Evolutionary conservation across 2,797 vertebrate species (phyloP), one percentile per base, ranked within the genome.

Genomic region (Notoglanidium macrostoma): DNA sequence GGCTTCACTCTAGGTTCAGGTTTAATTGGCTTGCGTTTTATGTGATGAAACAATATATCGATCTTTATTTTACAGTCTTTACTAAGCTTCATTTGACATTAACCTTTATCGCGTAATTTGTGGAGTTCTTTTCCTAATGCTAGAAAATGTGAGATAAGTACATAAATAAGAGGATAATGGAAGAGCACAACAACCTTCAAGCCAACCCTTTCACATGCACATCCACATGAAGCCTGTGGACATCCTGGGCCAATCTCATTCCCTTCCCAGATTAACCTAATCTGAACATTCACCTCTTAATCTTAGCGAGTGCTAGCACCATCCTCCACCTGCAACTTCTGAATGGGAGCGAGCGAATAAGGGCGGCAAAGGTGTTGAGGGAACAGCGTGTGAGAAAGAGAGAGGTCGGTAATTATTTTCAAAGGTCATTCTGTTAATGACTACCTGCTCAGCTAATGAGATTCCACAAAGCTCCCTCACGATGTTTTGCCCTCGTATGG

Each of bases 401-500:
- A 94, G 95, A 95, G 94, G 95, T 95, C 97, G 96, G 96, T 98
- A 98, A 97, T 98, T 98, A 98, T 98, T 97, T 98, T 95, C 96
- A 98, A 97, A 99, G 97, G 97, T 98, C 97, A 97, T 94, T 95
- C 96, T 97, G 97, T 97, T 99, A 98, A 98, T 97, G 96, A 98
- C 95, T 98, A 97, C 94, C 96, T 97, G 95, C 95, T 96, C 96
- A 95, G 96, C 97, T 98, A 99, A 98, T 98, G 97, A 97, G 97
- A 97, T 98, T 98, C 96, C 96, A 92, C 96, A 97, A 97, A 95
- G 95, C 95, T 95, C 94, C 93, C 94, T 95, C 93, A 92, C 94
- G 92, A 95, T 94, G 94, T 94, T 94, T 93, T 93, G 94, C 95
- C 94, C 94, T 90, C 92, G 91, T 92, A 94, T 94, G 94, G 94